Percentiles rank a stretch among this genome's conserved stretches.
These are phyloP conservation scores for Pomacea maculata DNA, from an alignment of 1,140 invertebrate species.

Conservation along the genomic window DNA sequence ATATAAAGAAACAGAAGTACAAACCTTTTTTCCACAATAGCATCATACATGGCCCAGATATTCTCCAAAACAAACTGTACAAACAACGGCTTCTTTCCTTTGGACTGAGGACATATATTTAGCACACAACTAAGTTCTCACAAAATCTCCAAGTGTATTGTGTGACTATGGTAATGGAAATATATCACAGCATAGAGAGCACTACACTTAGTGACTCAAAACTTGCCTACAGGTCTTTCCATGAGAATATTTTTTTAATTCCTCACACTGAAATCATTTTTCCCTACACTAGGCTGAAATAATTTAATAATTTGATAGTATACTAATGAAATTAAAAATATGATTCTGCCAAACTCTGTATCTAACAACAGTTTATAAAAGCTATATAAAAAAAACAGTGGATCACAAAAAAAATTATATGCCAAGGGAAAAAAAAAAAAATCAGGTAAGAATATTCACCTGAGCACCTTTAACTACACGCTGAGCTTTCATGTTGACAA, in stretches of 20 bases:
- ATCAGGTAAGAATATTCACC: constrained; percentile 58
- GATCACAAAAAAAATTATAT: neutral
- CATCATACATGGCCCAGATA: constrained; percentile 91
- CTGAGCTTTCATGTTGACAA: constrained; percentile 87
- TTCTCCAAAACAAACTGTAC: constrained; percentile 96
- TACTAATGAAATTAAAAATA: too few relatives aligned
- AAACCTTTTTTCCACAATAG: constrained; percentile 46
- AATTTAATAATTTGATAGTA: too few relatives aligned
- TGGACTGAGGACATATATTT: constrained; percentile 67
- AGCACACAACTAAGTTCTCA: neutral
- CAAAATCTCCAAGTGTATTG: too few relatives aligned
- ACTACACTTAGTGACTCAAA: too few relatives aligned
- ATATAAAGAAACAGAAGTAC: neutral
- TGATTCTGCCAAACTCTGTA: too few relatives aligned
- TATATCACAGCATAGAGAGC: too few relatives aligned
- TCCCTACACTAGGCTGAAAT: too few relatives aligned
- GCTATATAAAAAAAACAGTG: neutral
- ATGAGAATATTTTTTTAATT: too few relatives aligned
- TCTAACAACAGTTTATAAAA: neutral
- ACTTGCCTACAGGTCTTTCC: too few relatives aligned
- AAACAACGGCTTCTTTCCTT: constrained; percentile 95
- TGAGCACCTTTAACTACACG: constrained; percentile 89
- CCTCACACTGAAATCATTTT: too few relatives aligned
- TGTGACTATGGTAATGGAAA: too few relatives aligned
- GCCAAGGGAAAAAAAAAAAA: neutral